These are phyloP conservation scores for Coregonus suidteri DNA, from an alignment of 2,797 vertebrate species.

Conservation along the genomic window DNA sequence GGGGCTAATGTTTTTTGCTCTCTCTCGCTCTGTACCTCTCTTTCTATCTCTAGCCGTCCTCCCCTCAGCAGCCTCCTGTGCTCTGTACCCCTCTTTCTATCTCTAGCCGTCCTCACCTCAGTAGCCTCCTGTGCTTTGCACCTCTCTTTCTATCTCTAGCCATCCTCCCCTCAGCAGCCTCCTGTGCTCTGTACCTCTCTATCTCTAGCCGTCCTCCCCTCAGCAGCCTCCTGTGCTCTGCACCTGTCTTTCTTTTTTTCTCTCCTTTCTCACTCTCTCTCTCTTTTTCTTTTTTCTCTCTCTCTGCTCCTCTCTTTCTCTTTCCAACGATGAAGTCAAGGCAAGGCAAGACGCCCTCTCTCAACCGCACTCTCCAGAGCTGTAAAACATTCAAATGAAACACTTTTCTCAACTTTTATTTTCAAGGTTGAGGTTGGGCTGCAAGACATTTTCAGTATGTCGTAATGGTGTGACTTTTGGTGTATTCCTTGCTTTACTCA, in stretches of 20 bases:
- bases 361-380: conserved; percentile 21
- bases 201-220: neutral
- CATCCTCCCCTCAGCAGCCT: too few species aligned
- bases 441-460: conserved; percentile 32
- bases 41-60: neutral
- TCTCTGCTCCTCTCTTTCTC: conserved; percentile 8
- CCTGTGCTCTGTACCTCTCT: too few species aligned
- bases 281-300: neutral
- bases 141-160: neutral
- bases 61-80: too few species aligned
- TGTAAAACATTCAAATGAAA: conserved; percentile 63
- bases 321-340: conserved; percentile 40
- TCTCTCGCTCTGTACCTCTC: neutral
- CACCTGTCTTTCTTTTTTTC: neutral
- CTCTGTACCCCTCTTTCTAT: neutral
- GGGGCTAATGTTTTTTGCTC: conserved; percentile 13
- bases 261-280: neutral
- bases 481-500: conserved; percentile 22
- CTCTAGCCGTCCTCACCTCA: neutral
- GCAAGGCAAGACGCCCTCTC: neutral
- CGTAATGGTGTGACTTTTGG: conserved; percentile 26
- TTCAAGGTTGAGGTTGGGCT: conserved; percentile 18
- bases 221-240: neutral
- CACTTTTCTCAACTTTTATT: conserved; percentile 49
- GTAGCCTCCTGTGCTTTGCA: neutral